phyloP scores from a whole-genome alignment of 1,140 invertebrate genomes.

The Drosophila sp. region DNA sequence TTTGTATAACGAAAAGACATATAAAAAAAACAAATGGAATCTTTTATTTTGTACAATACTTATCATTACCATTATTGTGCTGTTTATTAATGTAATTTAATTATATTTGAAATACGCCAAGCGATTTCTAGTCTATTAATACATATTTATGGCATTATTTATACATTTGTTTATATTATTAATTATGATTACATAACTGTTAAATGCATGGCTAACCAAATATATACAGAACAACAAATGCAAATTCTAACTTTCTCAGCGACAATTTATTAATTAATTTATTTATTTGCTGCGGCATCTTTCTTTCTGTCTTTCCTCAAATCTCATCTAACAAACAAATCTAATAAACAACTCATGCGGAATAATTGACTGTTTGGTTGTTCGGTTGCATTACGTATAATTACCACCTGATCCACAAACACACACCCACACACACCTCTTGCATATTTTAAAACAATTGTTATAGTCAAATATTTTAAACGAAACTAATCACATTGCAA shows the following conservation, averaged over 20 bases:
- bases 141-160: constrained; percentile 50
- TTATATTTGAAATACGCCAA: constrained; percentile 26
- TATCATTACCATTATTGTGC: constrained; percentile 45
- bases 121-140: constrained; percentile 53
- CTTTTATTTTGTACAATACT: constrained; percentile 39
- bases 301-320: constrained; percentile 75
- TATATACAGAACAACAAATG: constrained; percentile 48
- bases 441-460: constrained; percentile 14
- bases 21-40: constrained; percentile 13
- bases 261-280: constrained; percentile 78
- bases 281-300: constrained; percentile 76
- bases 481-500: constrained; percentile 79
- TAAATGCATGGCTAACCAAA: constrained; percentile 78
- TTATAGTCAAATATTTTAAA: constrained; percentile 70
- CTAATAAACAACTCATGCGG: constrained; percentile 68
- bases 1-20: constrained; percentile 19
- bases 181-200: constrained; percentile 62
- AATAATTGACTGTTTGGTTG: constrained; percentile 58
- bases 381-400: constrained; percentile 44
- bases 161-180: constrained; percentile 41
- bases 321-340: constrained; percentile 63
- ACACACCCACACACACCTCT: background rate
- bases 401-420: constrained; percentile 30
- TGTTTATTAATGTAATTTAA: constrained; percentile 46
- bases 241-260: constrained; percentile 60